Evolutionary conservation across 2,888 invertebrate species (phyloP).

Genomic region (Coleophora deauratella): DNA sequence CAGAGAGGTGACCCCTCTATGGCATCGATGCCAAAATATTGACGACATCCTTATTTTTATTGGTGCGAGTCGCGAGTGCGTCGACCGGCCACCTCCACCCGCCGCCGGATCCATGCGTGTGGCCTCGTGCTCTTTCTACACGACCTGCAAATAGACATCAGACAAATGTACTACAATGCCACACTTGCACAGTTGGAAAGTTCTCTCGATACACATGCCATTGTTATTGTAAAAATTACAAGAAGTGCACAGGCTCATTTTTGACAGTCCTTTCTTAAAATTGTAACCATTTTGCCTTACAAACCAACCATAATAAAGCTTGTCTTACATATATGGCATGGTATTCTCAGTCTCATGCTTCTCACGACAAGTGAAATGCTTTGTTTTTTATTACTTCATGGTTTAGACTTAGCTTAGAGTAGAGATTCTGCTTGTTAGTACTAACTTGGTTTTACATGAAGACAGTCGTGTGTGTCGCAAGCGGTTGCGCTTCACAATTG

Average conservation of each 20-base stretch:
- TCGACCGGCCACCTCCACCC: slow-evolving; percentile 63
- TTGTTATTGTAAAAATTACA: too few relatives aligned
- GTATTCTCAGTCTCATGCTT: not conserved
- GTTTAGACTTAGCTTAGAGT: too few relatives aligned
- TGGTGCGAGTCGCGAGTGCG: slow-evolving; percentile 58
- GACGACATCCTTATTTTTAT: slow-evolving; percentile 74
- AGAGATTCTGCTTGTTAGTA: not conserved
- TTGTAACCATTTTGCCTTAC: too few relatives aligned
- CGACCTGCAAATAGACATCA: slow-evolving; percentile 8
- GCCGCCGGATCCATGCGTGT: slow-evolving; percentile 54
- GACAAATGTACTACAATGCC: not conserved
- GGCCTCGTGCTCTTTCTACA: slow-evolving; percentile 52
- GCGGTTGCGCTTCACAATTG: slow-evolving; percentile 8
- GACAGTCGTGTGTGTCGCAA: slow-evolving; percentile 8
- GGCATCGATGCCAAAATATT: slow-evolving; percentile 64
- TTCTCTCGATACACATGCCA: too few relatives aligned
- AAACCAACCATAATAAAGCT: too few relatives aligned
- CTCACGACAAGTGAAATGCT: not conserved
- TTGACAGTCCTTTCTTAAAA: too few relatives aligned
- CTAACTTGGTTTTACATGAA: slow-evolving; percentile 3
- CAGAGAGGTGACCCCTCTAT: slow-evolving; percentile 54
- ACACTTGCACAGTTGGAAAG: slow-evolving; percentile 8
- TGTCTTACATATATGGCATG: not conserved
- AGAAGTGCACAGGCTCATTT: too few relatives aligned
- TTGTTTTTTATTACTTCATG: not conserved